Conservation (phyloP, 1,140 invertebrate genomes). For the Uloborus diversus region DNA sequence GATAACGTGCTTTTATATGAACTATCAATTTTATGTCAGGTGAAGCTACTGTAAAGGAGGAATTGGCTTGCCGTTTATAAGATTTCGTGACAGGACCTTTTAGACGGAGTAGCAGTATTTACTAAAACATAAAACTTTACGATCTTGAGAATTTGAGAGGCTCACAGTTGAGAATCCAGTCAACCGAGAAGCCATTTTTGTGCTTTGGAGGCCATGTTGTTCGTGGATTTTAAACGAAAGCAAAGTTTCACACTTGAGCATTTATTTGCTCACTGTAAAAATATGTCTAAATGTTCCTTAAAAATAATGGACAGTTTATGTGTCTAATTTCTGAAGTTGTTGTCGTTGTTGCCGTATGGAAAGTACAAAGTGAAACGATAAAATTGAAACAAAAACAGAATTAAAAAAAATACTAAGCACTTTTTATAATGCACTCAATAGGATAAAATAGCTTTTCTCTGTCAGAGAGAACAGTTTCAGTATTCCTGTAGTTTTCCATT, state of each 20-base stretch:
- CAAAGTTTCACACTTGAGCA: neutral
- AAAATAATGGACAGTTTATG: too few species aligned
- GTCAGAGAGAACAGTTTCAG: too few species aligned
- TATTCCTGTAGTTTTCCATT: too few species aligned
- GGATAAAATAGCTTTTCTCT: too few species aligned
- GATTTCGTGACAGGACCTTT: constrained; percentile 49
- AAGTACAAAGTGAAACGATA: too few species aligned
- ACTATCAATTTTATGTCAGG: constrained; percentile 51
- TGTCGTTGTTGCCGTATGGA: too few species aligned
- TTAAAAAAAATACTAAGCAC: too few species aligned
- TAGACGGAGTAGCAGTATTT: constrained; percentile 40
- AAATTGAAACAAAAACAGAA: too few species aligned
- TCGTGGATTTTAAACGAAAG: neutral
- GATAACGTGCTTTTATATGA: constrained; percentile 45
- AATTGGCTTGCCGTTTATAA: constrained; percentile 26
- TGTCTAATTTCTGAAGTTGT: too few species aligned
- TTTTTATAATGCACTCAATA: too few species aligned
- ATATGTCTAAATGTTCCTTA: too few species aligned
- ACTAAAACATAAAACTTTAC: constrained; percentile 53
- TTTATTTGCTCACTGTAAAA: neutral
- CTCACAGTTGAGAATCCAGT: neutral
- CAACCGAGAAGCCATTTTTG: neutral
- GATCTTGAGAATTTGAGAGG: constrained; percentile 10
- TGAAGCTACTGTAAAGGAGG: neutral
- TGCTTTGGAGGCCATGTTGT: neutral